Evolutionary conservation across 2,797 vertebrate species (phyloP).

Genomic region (Orientallactaga sibirica): DNA sequence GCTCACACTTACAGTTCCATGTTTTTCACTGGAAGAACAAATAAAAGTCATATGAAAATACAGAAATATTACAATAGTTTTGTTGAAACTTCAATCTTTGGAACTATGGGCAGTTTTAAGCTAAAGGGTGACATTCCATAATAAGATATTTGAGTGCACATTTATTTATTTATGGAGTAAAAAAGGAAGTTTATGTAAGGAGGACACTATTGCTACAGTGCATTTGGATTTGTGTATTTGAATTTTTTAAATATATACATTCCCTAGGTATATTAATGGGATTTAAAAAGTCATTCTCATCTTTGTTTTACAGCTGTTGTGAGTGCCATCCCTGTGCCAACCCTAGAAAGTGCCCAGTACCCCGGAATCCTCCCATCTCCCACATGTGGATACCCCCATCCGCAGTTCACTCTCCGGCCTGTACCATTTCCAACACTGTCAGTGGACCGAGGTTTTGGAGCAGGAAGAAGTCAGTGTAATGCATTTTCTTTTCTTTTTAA

Average conservation of each 20-base stretch:
- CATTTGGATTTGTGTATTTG: not conserved
- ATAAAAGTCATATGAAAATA: not conserved
- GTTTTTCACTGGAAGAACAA: constrained; percentile 1
- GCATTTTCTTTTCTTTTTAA: constrained; percentile 45
- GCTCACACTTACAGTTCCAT: not conserved
- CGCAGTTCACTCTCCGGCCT: constrained; percentile 94
- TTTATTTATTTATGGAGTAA: not conserved
- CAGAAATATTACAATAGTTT: not conserved
- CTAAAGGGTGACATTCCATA: not conserved
- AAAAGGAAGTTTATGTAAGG: not conserved
- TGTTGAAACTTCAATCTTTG: not conserved
- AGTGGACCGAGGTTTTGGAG: constrained; percentile 93
- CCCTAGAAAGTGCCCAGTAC: constrained; percentile 95
- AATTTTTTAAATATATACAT: not conserved
- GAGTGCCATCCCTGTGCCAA: constrained; percentile 96
- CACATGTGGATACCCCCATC: constrained; percentile 94
- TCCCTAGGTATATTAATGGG: rapidly evolving
- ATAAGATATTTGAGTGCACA: not conserved
- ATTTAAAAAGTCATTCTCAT: not conserved
- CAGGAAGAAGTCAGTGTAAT: constrained; percentile 89
- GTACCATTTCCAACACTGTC: constrained; percentile 95
- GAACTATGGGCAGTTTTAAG: not conserved
- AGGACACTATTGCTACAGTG: not conserved
- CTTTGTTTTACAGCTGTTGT: constrained; percentile 91
- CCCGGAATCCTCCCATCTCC: constrained; percentile 95